Evolutionary conservation across 2,888 invertebrate species (phyloP).

Genomic region (Theodoxus fluviatilis): DNA sequence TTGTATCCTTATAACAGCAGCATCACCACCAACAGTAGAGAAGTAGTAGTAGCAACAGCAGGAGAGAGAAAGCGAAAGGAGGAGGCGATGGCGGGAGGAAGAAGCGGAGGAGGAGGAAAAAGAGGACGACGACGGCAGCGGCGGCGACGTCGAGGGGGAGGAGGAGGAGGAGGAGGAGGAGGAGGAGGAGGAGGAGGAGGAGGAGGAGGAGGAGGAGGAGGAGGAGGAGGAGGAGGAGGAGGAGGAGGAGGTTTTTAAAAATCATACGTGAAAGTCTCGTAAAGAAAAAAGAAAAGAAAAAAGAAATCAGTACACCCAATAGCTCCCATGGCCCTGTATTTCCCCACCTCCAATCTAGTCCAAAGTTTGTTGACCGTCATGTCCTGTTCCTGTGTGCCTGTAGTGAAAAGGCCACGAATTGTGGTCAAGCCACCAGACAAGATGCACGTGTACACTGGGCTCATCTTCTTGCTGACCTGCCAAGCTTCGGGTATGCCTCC

Average conservation of each 20-base stretch:
- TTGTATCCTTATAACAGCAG: too few relatives aligned
- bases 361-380: too few relatives aligned
- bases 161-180: constrained; percentile 1
- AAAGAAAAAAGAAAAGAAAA: constrained; percentile 7
- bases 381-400: constrained; percentile 27
- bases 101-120: background rate
- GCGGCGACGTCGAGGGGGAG: constrained; percentile 6
- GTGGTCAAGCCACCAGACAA: constrained; percentile 52
- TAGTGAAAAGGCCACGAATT: constrained; percentile 55
- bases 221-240: background rate
- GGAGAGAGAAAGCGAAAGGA: background rate
- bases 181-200: background rate
- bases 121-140: background rate
- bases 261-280: background rate
- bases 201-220: background rate
- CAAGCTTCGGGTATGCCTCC: constrained; percentile 55
- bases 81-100: background rate
- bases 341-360: too few relatives aligned
- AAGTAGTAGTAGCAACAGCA: background rate
- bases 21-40: background rate
- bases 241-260: background rate
- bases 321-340: background rate
- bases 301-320: background rate
- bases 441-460: constrained; percentile 51
- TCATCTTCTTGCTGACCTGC: constrained; percentile 58